Percentiles rank a stretch among this genome's conserved stretches.
phyloP scores from a whole-genome alignment of 2,113 vertebrate species.

The Cygnus atratus region DNA sequence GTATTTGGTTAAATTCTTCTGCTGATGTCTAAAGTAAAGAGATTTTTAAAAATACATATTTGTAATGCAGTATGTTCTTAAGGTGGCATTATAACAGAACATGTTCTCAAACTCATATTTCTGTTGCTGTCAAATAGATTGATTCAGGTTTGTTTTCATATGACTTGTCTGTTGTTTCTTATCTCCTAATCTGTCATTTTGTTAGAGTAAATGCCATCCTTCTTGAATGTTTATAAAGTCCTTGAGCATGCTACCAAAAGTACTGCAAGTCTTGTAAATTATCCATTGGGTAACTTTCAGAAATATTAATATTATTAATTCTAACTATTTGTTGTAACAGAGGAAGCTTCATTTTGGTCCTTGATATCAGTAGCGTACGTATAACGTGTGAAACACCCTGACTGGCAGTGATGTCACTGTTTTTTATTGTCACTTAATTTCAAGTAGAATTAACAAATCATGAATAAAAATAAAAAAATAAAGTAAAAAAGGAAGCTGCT shows the following conservation, averaged over 20 bases:
- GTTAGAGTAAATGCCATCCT: neutral
- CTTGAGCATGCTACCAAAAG: neutral
- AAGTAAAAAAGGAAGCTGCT: neutral
- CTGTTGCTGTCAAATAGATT: neutral
- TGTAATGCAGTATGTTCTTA: neutral
- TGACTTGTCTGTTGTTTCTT: neutral
- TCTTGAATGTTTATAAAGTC: neutral
- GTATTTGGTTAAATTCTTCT: neutral
- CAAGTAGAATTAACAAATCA: neutral
- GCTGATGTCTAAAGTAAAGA: neutral
- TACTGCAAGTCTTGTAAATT: neutral
- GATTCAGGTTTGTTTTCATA: neutral
- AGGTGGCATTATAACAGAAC: neutral
- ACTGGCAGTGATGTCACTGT: neutral
- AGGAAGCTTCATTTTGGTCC: neutral
- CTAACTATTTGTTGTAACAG: neutral
- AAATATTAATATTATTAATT: neutral
- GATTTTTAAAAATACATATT: neutral
- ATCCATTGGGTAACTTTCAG: neutral
- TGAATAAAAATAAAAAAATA: neutral
- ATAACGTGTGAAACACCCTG: neutral
- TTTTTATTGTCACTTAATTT: neutral
- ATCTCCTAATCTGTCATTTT: neutral
- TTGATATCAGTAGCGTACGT: neutral
- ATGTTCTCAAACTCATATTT: neutral